Conservation (phyloP, 1,140 invertebrate species). For the Eriosoma lanigerum region DNA sequence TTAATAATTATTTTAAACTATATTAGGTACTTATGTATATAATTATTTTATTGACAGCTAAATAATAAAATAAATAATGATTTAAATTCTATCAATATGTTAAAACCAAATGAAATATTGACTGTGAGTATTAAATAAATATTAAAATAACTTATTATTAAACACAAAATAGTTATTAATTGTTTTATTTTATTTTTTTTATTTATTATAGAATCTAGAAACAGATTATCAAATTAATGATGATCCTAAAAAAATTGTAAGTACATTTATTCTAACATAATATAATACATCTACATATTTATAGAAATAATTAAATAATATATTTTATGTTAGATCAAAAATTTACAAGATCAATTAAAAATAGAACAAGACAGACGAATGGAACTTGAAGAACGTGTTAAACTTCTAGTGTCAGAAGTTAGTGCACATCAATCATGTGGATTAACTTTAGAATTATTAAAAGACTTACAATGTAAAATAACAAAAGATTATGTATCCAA, state of each 20-base stretch:
- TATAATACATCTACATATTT: no score
- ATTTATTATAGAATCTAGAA: no score
- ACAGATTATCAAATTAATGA: no score
- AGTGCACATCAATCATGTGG: conserved; percentile 29
- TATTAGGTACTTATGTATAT: background rate
- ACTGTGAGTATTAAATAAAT: conserved; percentile 17
- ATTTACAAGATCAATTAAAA: conserved; percentile 34
- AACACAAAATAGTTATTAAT: no score
- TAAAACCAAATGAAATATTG: background rate
- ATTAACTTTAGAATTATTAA: conserved; percentile 13
- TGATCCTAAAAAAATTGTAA: no score
- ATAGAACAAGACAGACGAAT: conserved; percentile 27
- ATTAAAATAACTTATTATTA: background rate
- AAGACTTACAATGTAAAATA: conserved; percentile 36
- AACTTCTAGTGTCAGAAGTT: background rate
- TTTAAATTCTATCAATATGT: background rate
- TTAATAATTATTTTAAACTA: background rate
- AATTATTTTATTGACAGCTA: conserved; percentile 8
- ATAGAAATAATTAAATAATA: background rate
- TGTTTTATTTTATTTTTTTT: no score
- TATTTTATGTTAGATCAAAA: conserved; percentile 18
- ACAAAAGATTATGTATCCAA: conserved; percentile 32
- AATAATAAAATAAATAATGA: conserved; percentile 19
- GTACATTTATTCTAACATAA: no score
- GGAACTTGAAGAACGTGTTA: conserved; percentile 39